Conservation (phyloP, 2,113 vertebrate species). For the Sander lucioperca region DNA sequence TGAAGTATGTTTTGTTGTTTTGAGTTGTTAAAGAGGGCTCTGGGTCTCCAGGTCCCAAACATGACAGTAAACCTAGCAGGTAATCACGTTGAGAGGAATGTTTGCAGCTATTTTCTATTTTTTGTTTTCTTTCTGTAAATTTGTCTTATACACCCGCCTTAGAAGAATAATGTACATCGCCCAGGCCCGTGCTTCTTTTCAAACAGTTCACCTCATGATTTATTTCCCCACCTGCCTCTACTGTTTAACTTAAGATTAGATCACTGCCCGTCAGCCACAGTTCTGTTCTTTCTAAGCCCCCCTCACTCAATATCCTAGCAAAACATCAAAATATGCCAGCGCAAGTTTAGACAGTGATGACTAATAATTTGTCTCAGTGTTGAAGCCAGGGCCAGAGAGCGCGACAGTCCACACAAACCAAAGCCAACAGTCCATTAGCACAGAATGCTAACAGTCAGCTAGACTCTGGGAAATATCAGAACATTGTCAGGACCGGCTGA, state of each 20-base stretch:
- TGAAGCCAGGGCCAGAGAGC: slow-evolving; percentile 43
- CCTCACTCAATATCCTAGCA: slow-evolving; percentile 63
- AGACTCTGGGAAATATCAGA: slow-evolving; percentile 76
- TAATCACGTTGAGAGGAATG: background rate
- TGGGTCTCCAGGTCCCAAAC: background rate
- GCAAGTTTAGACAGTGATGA: slow-evolving; percentile 69
- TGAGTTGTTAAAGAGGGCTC: background rate
- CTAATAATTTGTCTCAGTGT: slow-evolving; percentile 57
- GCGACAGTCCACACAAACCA: slow-evolving; percentile 48
- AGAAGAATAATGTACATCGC: slow-evolving; percentile 20
- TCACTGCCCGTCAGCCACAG: slow-evolving; percentile 32
- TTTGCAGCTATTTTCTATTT: background rate
- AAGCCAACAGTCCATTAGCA: slow-evolving; percentile 65
- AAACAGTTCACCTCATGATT: slow-evolving; percentile 66
- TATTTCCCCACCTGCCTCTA: slow-evolving; percentile 59
- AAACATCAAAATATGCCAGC: slow-evolving; percentile 70
- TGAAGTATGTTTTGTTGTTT: background rate
- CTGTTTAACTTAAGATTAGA: slow-evolving; percentile 71
- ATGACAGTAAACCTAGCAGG: background rate
- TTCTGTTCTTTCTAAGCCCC: slow-evolving; percentile 26
- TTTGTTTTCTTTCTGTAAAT: background rate
- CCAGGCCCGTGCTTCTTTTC: slow-evolving; percentile 43
- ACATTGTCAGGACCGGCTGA: slow-evolving; percentile 59
- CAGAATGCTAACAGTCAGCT: slow-evolving; percentile 72
- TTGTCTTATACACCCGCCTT: slow-evolving; percentile 33